phyloP scores from a whole-genome alignment of 1,140 invertebrate species.

The Ips typographus region DNA sequence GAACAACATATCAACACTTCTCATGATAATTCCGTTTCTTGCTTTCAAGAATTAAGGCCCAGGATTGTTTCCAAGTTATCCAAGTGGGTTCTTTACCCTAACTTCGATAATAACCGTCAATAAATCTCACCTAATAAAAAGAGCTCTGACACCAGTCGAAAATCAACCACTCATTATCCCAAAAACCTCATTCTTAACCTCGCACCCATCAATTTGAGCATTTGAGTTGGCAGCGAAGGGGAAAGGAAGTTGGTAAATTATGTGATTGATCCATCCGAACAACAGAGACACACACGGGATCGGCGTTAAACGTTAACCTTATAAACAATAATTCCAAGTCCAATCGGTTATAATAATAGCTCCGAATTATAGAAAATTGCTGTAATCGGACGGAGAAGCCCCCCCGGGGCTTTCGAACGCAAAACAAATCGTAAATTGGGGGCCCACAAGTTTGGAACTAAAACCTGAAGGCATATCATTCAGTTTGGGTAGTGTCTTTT shows the following conservation, averaged over 20 bases:
- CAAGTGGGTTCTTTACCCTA: no score
- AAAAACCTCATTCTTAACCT: slow-evolving; percentile 18
- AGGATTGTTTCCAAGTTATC: no score
- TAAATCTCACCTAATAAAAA: no score
- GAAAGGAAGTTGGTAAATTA: not conserved
- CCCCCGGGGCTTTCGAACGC: slow-evolving; percentile 5
- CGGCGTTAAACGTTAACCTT: slow-evolving; percentile 30
- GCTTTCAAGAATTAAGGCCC: no score
- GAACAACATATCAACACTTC: no score
- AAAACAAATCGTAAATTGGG: slow-evolving; percentile 32
- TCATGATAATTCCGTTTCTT: no score
- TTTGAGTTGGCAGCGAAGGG: not conserved
- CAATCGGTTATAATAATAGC: slow-evolving; percentile 35
- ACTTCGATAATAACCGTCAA: no score
- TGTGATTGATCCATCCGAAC: slow-evolving; percentile 18
- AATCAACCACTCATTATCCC: slow-evolving; percentile 6
- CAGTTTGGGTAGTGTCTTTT: no score
- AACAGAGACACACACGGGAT: slow-evolving; percentile 8
- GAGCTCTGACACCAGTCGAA: no score
- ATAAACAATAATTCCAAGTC: slow-evolving; percentile 39
- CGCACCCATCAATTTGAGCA: slow-evolving; percentile 14
- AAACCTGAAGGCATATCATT: not conserved
- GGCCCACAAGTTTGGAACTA: slow-evolving; percentile 24
- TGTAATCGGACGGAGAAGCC: slow-evolving; percentile 23
- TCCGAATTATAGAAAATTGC: slow-evolving; percentile 35